A percentile compares a stretch with the other conserved stretches of the same genome.
phyloP scores from a whole-genome alignment of 2,888 invertebrate species.

The Eristalis intricaria region DNA sequence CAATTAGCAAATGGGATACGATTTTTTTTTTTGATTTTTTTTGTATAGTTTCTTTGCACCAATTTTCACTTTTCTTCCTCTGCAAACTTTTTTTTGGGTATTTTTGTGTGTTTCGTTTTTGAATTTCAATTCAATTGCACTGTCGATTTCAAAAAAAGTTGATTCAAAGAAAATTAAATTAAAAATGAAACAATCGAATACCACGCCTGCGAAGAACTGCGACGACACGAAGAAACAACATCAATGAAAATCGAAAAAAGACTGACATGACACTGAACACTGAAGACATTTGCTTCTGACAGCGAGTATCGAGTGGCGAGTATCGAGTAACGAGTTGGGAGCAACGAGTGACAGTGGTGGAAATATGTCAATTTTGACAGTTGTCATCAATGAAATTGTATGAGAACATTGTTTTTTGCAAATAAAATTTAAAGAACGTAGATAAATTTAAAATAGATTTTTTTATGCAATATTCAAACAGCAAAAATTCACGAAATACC shows the following conservation, averaged over 20 bases:
- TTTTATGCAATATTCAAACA: too few relatives aligned
- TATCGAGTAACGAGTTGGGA: not conserved
- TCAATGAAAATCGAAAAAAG: constrained; percentile 58
- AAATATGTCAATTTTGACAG: not conserved
- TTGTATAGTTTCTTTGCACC: constrained; percentile 54
- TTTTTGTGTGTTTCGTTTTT: constrained; percentile 2
- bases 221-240: constrained; percentile 46
- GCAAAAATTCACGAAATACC: not conserved
- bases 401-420: too few relatives aligned
- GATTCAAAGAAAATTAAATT: not conserved
- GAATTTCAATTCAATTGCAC: constrained; percentile 1
- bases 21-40: constrained; percentile 24
- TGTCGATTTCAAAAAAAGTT: constrained; percentile 12
- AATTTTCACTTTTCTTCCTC: constrained; percentile 53
- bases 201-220: constrained; percentile 55
- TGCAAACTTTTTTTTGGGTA: not conserved
- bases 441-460: not conserved
- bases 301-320: constrained; percentile 21
- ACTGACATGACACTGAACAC: constrained; percentile 32
- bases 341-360: not conserved
- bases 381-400: not conserved
- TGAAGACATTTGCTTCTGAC: not conserved
- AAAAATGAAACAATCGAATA: constrained; percentile 43
- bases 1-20: constrained; percentile 63
- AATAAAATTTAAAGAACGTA: too few relatives aligned